These are phyloP conservation scores for Eulithis testata DNA, from an alignment of 2,888 invertebrate genomes.

Conservation along the genomic window DNA sequence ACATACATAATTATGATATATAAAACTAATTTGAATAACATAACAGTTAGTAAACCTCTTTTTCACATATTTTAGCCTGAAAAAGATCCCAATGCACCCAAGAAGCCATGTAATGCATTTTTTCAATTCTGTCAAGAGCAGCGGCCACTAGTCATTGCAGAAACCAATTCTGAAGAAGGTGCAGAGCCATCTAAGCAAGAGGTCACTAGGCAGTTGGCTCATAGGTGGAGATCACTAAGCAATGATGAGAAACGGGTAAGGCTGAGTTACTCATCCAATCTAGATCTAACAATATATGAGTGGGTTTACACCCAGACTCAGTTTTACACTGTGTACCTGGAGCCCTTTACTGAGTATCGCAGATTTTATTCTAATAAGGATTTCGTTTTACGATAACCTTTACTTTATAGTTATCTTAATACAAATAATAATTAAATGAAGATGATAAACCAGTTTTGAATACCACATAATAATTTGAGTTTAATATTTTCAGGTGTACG, in stretches of 20 bases:
- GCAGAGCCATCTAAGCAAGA: slow-evolving; percentile 90
- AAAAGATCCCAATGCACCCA: slow-evolving; percentile 90
- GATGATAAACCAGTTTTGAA: too few species aligned
- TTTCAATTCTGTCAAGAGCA: slow-evolving; percentile 93
- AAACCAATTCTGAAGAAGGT: slow-evolving; percentile 85
- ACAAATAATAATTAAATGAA: too few species aligned
- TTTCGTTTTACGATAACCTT: too few species aligned
- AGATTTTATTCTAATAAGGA: too few species aligned
- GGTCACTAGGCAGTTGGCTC: slow-evolving; percentile 89
- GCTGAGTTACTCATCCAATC: slow-evolving; percentile 3
- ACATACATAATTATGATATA: background rate
- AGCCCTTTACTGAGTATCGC: too few species aligned
- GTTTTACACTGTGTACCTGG: too few species aligned
- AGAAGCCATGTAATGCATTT: slow-evolving; percentile 92
- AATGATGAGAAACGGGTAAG: slow-evolving; percentile 88
- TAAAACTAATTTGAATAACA: too few species aligned
- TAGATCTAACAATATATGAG: background rate
- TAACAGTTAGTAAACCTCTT: too few species aligned
- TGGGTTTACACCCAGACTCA: too few species aligned
- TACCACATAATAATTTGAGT: background rate
- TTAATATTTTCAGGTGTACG: slow-evolving; percentile 84
- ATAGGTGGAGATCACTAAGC: slow-evolving; percentile 89
- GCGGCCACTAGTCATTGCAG: slow-evolving; percentile 88
- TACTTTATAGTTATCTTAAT: too few species aligned
- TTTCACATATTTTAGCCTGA: slow-evolving; percentile 64